Evolutionary conservation across 1,140 invertebrate species (phyloP), one percentile per base, ranked within the genome.

Genomic region (Caenorhabditis remanei): DNA sequence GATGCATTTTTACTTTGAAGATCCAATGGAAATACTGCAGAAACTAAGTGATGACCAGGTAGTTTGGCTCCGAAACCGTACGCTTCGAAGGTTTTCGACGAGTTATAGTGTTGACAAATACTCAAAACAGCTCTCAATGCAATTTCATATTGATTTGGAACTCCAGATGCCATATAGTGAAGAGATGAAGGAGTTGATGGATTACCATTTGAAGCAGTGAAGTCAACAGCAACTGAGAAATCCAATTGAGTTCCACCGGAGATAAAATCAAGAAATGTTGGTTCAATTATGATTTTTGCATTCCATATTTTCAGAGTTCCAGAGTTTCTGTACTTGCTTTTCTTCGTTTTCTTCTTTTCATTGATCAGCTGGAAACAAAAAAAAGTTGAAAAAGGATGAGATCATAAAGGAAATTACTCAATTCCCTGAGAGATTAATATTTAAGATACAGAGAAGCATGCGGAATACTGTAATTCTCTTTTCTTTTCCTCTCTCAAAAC

Each of bases 121-220:
- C 94, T 93, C 11, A 88, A 55, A 24, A 85, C 84, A 16, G 86
- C 40, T 83, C 86, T 90, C 11, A 95, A 93, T 24, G 95, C 95
- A 85, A 93, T 93, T 90, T 94, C 94, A 89, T 95, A 95, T 87
- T 94, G 93, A 92, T 95, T 95, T 5, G 93, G 91, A 85, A 90
- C 88, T 87, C 43, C 91, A 91, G 88, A 93, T 93, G 46, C 94
- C 71, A 79, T 93, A 90, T 94, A 94, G 91, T 95, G 95, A 9
- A 95, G 93, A 2, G 95, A 95, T 7, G 93, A 90, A 0, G 94
- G 93, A 21, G 93, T 91, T 55, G 93, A 91, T 11, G 95, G 95
- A 89, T 95, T 93, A 14, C 95, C 94, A 93, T 95, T 95, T 16
- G 95, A 95, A 19, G 94, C 94, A n/a, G 95, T 95, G 90, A 95